Evolutionary conservation across 2,888 invertebrate species (phyloP), one percentile per base, ranked within the genome.

Genomic region (Xylocampa areola): DNA sequence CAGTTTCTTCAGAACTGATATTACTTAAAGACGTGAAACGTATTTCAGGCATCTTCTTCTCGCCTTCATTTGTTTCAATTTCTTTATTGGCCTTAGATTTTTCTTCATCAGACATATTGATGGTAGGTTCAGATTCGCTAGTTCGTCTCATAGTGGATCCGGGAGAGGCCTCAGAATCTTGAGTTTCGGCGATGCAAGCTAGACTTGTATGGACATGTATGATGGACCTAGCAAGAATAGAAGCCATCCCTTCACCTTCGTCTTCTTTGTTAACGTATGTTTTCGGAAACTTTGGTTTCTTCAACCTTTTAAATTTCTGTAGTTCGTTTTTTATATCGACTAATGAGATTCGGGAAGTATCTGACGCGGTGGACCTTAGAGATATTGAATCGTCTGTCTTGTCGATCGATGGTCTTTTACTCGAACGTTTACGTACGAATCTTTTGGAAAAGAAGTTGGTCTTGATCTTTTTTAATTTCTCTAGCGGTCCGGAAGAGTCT

Each of bases 161-260:
- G 0, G 92, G 88, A 4, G 94, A 94, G 43, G 87, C 83, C 57
- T 92, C 93, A 0, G 93, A 91, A 76, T 94, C 94, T 72, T 94
- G 94, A 1, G 89, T 90, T 77, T 95, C 95, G 4, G 94, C 90
- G 35, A 95, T 95, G 72, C 94, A 94, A 60, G 95, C 95, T 11
- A 95, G 87, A 77, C 94, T 95, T 3, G 95, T 94, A 35, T 95
- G 94, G 3, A 94, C 95, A 51, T 94, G 94, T 69, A 95, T 94
- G 1, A 96, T 95, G 1, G 96, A 96, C 60, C 95, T 91, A 6
- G 96, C 96, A 13, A 96, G 86, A 39, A 96, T 90, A 10, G 96
- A 95, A 0, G 96, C 96, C 94, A 96, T 96, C 0, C 95, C 94
- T 47, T 95, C 94, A 1, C 94, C 94, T 71, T 94, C 94, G 27